Evolutionary conservation across 2,797 vertebrate species (phyloP), one percentile per base, ranked within the genome.

Genomic region (Chelonia mydas): DNA sequence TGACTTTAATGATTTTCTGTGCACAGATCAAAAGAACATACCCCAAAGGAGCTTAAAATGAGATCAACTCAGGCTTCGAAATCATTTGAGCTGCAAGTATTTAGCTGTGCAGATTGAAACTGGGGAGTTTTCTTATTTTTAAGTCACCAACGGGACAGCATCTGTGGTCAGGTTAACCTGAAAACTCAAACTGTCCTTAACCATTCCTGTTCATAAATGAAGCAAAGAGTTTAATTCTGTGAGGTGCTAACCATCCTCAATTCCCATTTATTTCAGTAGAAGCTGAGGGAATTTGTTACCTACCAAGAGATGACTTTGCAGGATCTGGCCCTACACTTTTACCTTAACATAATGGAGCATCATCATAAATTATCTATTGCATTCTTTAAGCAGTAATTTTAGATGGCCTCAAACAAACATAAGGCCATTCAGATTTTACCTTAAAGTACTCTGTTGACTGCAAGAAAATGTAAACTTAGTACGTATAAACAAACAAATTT

Each of bases 141-240:
- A 19, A 96, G 88, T 86, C 95, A 86, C 80, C 94, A 91, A 37
- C 5, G 49, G 94, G 76, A 88, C 88, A 94, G 92, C 91, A 95
- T 88, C 90, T 93, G 84, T 72, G 92, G 89, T 95, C 92, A 94
- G 93, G 79, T 87, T 93, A 84, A 95, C 94, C 96, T 95, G 53
- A 92, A 97, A 93, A 92, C 76, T 82, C 90, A 94, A 57, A 92
- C 89, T 83, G 96, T 88, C 95, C 94, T 96, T 96, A 95, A 93
- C 91, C 92, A 25, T 11, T 54, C 16, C 47, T 68, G 25, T 19
- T 28, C 83, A 80, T 81, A 86, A 78, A 31, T 61, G 19, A 31
- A 85, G 65, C 45, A 77, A 92, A 50, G 41, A 23, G 17, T 12
- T 85, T 33, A 76, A n/a, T 81, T 33, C 16, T 51, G 55, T 37